These are phyloP conservation scores for Chlorodrepanis virens DNA, from an alignment of 2,113 vertebrate genomes.

Conservation along the genomic window DNA sequence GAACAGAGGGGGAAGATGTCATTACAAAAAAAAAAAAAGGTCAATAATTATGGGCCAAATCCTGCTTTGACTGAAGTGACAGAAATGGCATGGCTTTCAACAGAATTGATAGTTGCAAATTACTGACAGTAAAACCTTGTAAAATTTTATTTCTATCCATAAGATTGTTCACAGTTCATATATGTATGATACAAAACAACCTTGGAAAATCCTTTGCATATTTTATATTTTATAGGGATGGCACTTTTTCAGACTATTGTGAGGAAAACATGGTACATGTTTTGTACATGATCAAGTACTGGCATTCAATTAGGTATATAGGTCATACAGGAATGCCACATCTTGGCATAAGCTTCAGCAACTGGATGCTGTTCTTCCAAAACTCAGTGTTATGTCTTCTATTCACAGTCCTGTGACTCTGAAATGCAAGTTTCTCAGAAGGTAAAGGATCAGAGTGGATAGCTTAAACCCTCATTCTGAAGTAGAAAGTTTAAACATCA, in stretches of 20 bases:
- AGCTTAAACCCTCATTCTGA: not conserved
- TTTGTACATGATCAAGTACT: not conserved
- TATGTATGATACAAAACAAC: not conserved
- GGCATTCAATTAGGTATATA: not conserved
- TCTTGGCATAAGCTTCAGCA: not conserved
- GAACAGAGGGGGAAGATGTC: not conserved
- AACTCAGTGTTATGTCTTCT: not conserved
- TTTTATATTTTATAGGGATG: not conserved
- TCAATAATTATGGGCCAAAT: not conserved
- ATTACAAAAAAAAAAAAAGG: not conserved
- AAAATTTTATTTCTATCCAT: not conserved
- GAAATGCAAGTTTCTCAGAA: not conserved
- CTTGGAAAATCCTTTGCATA: not conserved
- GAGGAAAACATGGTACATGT: not conserved
- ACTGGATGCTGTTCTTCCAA: not conserved
- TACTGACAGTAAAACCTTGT: not conserved
- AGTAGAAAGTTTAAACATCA: not conserved
- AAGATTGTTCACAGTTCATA: not conserved
- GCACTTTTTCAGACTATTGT: not conserved
- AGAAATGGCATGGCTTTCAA: not conserved
- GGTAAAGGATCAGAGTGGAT: not conserved
- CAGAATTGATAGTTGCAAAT: not conserved
- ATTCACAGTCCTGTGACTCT: not conserved
- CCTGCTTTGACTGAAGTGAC: not conserved
- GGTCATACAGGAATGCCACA: not conserved